These are phyloP conservation scores for Forbesichthys agassizii DNA, from an alignment of 2,113 vertebrate genomes.

Conservation along the genomic window DNA sequence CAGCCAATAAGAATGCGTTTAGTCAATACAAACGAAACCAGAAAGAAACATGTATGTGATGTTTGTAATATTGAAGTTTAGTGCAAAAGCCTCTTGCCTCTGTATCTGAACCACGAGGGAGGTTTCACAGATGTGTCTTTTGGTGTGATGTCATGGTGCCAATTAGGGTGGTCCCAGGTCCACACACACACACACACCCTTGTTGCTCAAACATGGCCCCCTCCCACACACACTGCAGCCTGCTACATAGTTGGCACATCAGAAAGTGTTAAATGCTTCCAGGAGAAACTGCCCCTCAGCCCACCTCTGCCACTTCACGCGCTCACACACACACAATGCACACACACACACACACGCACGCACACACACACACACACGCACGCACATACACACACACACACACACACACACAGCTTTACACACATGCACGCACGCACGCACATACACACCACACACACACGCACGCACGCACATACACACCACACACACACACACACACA, in stretches of 20 bases:
- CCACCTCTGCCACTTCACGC: constrained; percentile 8
- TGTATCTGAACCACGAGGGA: no score
- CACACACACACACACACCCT: constrained; percentile 21
- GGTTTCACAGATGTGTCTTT: no score
- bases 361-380: constrained; percentile 39
- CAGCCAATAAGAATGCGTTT: background rate
- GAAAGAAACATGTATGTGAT: background rate
- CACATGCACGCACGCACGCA: no score
- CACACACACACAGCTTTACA: no score
- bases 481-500: no score
- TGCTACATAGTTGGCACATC: constrained; percentile 95
- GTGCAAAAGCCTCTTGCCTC: no score
- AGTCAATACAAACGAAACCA: background rate
- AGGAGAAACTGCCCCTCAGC: constrained; percentile 74
- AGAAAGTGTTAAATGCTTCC: constrained; percentile 86
- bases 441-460: background rate
- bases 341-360: no score
- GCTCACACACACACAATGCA: no score
- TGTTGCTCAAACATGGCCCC: constrained; percentile 83
- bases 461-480: background rate
- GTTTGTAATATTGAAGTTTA: no score
- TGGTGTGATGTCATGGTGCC: constrained; percentile 69
- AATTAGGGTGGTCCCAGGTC: constrained; percentile 71
- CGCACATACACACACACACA: no score
- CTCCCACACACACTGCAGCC: constrained; percentile 49